Evolutionary conservation across 2,888 invertebrate genomes (phyloP).

Genomic region (Anaspis maculata): DNA sequence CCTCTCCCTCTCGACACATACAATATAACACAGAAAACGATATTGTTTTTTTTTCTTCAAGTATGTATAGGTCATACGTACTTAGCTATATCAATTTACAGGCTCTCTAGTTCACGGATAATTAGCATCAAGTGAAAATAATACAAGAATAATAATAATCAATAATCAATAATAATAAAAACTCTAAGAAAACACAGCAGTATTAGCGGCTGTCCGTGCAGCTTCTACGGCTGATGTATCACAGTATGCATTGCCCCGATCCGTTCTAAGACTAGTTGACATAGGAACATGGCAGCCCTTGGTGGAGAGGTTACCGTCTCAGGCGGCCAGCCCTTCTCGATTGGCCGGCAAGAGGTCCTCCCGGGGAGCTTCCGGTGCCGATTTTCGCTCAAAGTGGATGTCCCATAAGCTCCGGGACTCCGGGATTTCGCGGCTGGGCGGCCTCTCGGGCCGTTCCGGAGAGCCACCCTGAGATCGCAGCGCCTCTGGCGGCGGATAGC

Average conservation of each 20-base stretch:
- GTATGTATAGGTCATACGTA: too few relatives aligned
- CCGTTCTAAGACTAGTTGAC: constrained; percentile 39
- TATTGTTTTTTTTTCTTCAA: too few relatives aligned
- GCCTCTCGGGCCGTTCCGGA: constrained; percentile 43
- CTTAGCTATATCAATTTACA: too few relatives aligned
- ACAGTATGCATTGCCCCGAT: constrained; percentile 46
- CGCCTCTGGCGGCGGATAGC: constrained; percentile 52
- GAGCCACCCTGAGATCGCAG: constrained; percentile 48
- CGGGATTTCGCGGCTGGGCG: constrained; percentile 39
- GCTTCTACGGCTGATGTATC: constrained; percentile 42
- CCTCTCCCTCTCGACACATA: constrained; percentile 35
- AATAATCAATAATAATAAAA: too few relatives aligned
- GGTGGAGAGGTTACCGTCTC: too few relatives aligned
- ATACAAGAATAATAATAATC: too few relatives aligned
- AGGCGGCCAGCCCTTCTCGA: constrained; percentile 68
- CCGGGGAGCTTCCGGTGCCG: constrained; percentile 38
- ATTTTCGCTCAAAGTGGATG: constrained; percentile 49
- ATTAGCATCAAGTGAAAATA: too few relatives aligned
- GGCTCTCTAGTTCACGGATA: too few relatives aligned
- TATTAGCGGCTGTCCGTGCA: constrained; percentile 34
- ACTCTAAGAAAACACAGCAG: constrained; percentile 30
- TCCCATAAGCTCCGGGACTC: constrained; percentile 47
- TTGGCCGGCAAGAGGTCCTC: constrained; percentile 53
- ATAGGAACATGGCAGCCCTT: constrained; percentile 47
- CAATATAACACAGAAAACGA: constrained; percentile 37